phyloP scores from a whole-genome alignment of 2,113 vertebrate species.

The Rana temporaria region DNA sequence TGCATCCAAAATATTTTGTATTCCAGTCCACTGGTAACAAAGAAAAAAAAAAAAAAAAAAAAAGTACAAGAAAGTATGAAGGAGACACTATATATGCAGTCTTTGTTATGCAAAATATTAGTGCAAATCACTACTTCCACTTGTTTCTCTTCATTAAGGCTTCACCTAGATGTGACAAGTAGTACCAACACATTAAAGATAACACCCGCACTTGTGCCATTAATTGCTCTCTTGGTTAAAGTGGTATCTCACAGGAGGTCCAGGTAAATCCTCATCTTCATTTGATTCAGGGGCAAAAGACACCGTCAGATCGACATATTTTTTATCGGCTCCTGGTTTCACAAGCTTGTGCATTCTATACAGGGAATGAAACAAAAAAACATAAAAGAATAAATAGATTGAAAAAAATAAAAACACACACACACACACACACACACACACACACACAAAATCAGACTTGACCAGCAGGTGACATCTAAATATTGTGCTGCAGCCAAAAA shows the following conservation, averaged over 20 bases:
- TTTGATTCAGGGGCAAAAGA: slow-evolving; percentile 92
- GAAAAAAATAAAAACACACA: no score
- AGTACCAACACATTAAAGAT: slow-evolving; percentile 66
- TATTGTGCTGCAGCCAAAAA: no score
- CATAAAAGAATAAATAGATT: no score
- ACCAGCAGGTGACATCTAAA: no score
- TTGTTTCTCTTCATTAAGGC: slow-evolving; percentile 73
- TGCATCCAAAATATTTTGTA: slow-evolving; percentile 40
- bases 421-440: no score
- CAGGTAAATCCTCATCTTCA: slow-evolving; percentile 92
- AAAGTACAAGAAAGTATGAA: slow-evolving; percentile 31
- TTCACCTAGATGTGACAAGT: slow-evolving; percentile 69
- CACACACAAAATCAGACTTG: no score
- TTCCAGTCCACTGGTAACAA: slow-evolving; percentile 27
- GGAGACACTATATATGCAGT: slow-evolving; percentile 62
- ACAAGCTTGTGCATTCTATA: slow-evolving; percentile 97
- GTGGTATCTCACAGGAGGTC: slow-evolving; percentile 94
- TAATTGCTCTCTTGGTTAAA: slow-evolving; percentile 80
- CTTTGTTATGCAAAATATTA: slow-evolving; percentile 62
- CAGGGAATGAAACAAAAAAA: slow-evolving; percentile 59
- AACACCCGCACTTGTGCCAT: slow-evolving; percentile 65
- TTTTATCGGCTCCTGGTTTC: slow-evolving; percentile 88
- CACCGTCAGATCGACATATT: slow-evolving; percentile 95
- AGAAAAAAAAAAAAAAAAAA: slow-evolving; percentile 6
- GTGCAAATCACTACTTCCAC: slow-evolving; percentile 63